Evolutionary conservation across 2,888 invertebrate species (phyloP), one percentile per base, ranked within the genome.

Genomic region (Halocaridina rubra): DNA sequence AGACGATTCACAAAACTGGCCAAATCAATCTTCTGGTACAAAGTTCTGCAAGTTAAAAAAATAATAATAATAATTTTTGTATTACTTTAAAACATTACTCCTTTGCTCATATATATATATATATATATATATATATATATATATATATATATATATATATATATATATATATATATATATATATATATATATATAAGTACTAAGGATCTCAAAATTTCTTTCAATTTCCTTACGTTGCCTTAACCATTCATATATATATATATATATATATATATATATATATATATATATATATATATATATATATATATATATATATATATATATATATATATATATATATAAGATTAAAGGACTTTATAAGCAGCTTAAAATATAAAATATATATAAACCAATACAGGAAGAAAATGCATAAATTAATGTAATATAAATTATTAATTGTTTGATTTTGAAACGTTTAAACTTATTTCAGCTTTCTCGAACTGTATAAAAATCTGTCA

Each of bases 11-110:
- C 80, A 32, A 84, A 67, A 1, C 29, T 57, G 16, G 80, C 10
- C 64, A 86, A 19, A 57, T 81, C 80, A 84, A 86, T 77, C 16
- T 33, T 53, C 16, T 32, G 61, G 53, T 86, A 86, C 64, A 86
- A n/a, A 3, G 74, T n/a, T 57, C 86, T 86, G 84, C 4, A 24
- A 57, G 22, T n/a, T 46, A 32, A 4, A 71, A 53, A 29, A n/a
- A 22, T 4, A 8, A 30, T 24, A 24, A 13, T 29, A 30, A 22
- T 46, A 46, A 46, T 13, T 46, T 46, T 8, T 46, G 13, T 46
- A 46, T 46, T 10, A 46, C 46, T 13, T 10, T 13, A 10, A 46
- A 8, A 46, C 13, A 10, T 46, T 10, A 46, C 46, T 13, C 46
- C 8, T 8, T 46, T 10, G 8, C 8, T 46, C 8, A 10, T 59